A percentile compares a stretch with the other conserved stretches of the same genome.
phyloP scores from a whole-genome alignment of 2,888 invertebrate species.

The Mellilla xanthometata region DNA sequence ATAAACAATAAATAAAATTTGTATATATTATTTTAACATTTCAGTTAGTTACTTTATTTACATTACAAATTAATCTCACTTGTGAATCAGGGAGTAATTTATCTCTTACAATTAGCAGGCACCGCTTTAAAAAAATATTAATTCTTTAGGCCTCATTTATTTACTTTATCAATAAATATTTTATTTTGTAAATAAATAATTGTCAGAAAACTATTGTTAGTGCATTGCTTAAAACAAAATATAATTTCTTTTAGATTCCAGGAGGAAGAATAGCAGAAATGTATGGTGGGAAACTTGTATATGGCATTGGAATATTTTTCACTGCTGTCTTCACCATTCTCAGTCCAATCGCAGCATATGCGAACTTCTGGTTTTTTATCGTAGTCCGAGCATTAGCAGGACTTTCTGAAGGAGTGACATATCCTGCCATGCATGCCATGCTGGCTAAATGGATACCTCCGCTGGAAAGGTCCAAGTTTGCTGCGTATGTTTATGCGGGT shows the following conservation, averaged over 20 bases:
- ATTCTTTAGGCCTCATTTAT: too few relatives aligned
- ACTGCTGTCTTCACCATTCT: slow-evolving; percentile 92
- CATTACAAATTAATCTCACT: too few relatives aligned
- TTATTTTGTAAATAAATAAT: too few relatives aligned
- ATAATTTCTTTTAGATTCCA: slow-evolving; percentile 70
- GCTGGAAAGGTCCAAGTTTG: slow-evolving; percentile 93
- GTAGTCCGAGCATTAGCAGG: slow-evolving; percentile 91
- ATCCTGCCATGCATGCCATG: slow-evolving; percentile 97
- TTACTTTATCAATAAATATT: too few relatives aligned
- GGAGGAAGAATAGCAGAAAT: slow-evolving; percentile 92
- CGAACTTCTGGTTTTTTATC: slow-evolving; percentile 86
- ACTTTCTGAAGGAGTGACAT: slow-evolving; percentile 94
- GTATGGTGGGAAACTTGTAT: slow-evolving; percentile 94
- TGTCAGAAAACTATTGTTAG: too few relatives aligned
- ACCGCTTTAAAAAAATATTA: too few relatives aligned
- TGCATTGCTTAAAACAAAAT: neutral
- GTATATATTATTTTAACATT: too few relatives aligned
- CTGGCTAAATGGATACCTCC: slow-evolving; percentile 97
- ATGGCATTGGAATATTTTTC: slow-evolving; percentile 90
- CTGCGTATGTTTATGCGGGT: slow-evolving; percentile 93
- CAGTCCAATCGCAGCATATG: slow-evolving; percentile 91
- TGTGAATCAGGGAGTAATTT: too few relatives aligned
- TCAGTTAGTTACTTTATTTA: too few relatives aligned
- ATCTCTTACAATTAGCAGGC: too few relatives aligned
- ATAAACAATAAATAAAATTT: too few relatives aligned